A percentile compares a stretch with the other conserved stretches of the same genome.
These are phyloP conservation scores for Nudaria mundana DNA, from an alignment of 2,888 invertebrate species.

Conservation along the genomic window DNA sequence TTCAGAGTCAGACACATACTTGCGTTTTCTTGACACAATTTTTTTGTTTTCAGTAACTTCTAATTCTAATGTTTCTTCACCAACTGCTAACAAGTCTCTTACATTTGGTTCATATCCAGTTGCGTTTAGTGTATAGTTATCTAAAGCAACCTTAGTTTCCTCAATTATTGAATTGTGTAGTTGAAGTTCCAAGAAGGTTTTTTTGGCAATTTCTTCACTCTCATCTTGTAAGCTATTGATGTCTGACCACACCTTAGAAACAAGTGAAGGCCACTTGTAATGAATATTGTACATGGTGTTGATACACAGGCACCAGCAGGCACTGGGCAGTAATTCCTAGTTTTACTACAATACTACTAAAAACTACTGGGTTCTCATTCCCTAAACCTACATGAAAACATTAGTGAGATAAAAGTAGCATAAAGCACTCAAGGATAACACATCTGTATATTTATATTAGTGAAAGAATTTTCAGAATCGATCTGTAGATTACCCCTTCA, in stretches of 20 bases:
- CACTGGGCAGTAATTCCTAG: too few species aligned
- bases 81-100: conserved; percentile 83
- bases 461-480: too few species aligned
- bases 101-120: conserved; percentile 71
- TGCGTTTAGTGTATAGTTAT: conserved; percentile 65
- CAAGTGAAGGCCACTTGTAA: too few species aligned
- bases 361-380: too few species aligned
- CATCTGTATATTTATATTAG: too few species aligned
- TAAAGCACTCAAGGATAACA: too few species aligned
- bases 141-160: conserved; percentile 80
- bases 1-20: conserved; percentile 81
- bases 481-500: too few species aligned
- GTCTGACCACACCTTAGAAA: conserved; percentile 58
- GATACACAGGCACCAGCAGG: too few species aligned
- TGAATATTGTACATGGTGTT: too few species aligned
- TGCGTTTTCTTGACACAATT: conserved; percentile 40
- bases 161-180: conserved; percentile 82
- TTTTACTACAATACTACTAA: too few species aligned
- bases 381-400: too few species aligned
- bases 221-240: conserved; percentile 51
- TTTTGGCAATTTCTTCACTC: conserved; percentile 69
- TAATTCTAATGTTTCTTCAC: conserved; percentile 73
- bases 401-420: too few species aligned
- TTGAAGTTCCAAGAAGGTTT: conserved; percentile 79
- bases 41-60: conserved; percentile 37